Percentiles rank a stretch among this genome's conserved stretches.
phyloP scores from a whole-genome alignment of 2,888 invertebrate genomes.

The Habroteleia sp. region DNA sequence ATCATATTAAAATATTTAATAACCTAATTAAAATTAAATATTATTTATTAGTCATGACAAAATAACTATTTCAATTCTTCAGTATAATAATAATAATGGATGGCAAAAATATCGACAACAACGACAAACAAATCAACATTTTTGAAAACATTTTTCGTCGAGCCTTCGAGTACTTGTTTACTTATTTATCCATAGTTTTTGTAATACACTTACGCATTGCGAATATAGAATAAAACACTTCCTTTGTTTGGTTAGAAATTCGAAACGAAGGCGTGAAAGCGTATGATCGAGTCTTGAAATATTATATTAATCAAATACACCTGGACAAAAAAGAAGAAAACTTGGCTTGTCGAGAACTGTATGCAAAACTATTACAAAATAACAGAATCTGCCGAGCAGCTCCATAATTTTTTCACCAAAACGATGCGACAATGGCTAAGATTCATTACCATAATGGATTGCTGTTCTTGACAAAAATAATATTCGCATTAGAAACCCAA shows the following conservation, averaged over 20 bases:
- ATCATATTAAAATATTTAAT: no score
- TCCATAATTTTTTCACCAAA: no score
- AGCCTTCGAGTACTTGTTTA: no score
- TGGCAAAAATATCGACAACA: no score
- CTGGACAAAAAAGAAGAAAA: conserved; percentile 56
- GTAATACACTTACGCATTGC: conserved; percentile 27
- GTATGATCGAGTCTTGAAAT: conserved; percentile 76
- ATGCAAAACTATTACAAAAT: background rate
- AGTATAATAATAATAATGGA: no score
- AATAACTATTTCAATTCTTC: no score
- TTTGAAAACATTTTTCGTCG: no score
- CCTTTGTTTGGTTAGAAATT: conserved; percentile 53
- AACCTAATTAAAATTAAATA: no score
- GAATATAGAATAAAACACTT: conserved; percentile 46
- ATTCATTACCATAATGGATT: conserved; percentile 43
- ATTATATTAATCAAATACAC: conserved; percentile 76
- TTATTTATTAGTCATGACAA: no score
- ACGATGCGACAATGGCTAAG: conserved; percentile 4
- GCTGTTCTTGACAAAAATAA: conserved; percentile 39
- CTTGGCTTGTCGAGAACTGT: background rate
- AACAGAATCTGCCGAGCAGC: no score
- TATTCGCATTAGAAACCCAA: conserved; percentile 58
- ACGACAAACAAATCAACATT: no score
- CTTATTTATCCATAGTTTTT: conserved; percentile 1
- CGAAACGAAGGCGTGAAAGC: conserved; percentile 71